Evolutionary conservation across 2,797 vertebrate species (phyloP).

Genomic region (Syndactyla subalaris): DNA sequence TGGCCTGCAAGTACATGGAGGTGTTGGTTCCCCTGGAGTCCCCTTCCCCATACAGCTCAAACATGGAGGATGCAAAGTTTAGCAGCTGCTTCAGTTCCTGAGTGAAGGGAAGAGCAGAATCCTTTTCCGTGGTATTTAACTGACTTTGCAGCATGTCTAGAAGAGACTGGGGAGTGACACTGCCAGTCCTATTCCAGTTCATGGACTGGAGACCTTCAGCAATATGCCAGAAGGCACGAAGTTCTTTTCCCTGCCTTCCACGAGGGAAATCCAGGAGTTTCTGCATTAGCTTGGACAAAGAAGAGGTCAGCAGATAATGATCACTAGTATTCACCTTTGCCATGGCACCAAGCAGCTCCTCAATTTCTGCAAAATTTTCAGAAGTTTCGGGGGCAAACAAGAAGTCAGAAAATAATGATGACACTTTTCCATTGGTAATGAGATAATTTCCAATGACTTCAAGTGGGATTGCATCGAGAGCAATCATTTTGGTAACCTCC

Average conservation of each 20-base stretch:
- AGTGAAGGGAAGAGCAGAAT: background rate
- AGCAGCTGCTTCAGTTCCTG: background rate
- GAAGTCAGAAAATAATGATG: conserved; percentile 48
- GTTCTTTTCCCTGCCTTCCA: background rate
- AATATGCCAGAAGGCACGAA: background rate
- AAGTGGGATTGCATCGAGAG: background rate
- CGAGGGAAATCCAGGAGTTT: background rate
- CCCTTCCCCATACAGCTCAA: background rate
- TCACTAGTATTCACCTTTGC: background rate
- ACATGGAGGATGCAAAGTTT: background rate
- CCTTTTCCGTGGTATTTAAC: background rate
- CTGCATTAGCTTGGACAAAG: conserved; percentile 5
- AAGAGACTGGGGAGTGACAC: background rate
- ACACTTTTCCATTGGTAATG: background rate
- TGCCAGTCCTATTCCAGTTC: background rate
- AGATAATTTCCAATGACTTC: conserved; percentile 22
- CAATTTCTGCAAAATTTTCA: conserved; percentile 7
- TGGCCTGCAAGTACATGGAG: background rate
- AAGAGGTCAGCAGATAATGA: conserved; percentile 32
- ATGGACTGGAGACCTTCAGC: background rate
- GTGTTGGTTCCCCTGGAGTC: background rate
- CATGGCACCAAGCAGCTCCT: background rate
- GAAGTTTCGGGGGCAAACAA: background rate
- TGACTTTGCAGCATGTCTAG: background rate
- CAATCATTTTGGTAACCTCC: conserved; percentile 48